These are phyloP conservation scores for Acronicta psi DNA, from an alignment of 2,888 invertebrate genomes.

Conservation along the genomic window DNA sequence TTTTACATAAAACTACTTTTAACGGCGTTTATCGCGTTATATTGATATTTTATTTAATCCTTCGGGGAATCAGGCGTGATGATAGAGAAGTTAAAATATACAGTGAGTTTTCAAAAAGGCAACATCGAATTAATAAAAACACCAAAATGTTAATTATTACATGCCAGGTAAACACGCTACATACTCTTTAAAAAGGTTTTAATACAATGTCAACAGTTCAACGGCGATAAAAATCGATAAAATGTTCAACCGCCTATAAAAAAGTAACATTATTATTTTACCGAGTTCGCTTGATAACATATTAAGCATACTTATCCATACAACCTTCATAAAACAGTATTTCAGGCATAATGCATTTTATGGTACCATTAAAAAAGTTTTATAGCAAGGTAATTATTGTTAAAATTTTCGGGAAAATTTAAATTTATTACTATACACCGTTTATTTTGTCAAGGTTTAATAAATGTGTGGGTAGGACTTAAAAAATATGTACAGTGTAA, in stretches of 20 bases:
- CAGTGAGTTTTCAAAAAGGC: no score
- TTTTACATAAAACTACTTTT: no score
- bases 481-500: neutral
- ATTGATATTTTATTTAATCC: no score
- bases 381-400: conserved; percentile 51
- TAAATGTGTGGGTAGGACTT: neutral
- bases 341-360: conserved; percentile 43
- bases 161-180: no score
- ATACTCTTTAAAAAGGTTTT: no score
- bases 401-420: conserved; percentile 26
- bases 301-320: neutral
- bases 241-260: conserved; percentile 1
- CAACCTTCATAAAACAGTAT: conserved; percentile 19
- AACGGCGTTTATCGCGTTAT: no score
- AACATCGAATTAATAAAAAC: no score
- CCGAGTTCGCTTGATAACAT: neutral
- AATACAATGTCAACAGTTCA: neutral
- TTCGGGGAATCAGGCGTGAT: no score
- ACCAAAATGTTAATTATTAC: no score
- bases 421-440: conserved; percentile 6
- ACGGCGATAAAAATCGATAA: neutral
- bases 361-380: conserved; percentile 54
- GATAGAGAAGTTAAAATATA: no score
- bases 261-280: conserved; percentile 3
- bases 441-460: conserved; percentile 3